Conservation (phyloP, 2,113 vertebrate species). For the Falcunculus frontatus region DNA sequence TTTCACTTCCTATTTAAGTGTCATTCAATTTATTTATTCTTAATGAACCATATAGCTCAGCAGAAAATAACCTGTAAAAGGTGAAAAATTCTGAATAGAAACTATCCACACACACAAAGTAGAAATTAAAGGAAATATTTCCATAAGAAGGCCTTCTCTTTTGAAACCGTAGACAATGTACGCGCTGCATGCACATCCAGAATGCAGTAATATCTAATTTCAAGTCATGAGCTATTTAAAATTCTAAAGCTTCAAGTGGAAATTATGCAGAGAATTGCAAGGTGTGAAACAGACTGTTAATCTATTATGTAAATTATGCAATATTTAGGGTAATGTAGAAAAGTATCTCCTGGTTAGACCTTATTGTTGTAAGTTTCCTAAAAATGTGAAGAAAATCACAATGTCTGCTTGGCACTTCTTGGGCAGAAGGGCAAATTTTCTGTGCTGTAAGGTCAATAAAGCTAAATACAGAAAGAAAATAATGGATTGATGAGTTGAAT, state of each 20-base stretch:
- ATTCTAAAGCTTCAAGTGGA: background rate
- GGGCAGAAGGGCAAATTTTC: background rate
- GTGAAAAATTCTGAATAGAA: background rate
- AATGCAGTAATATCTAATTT: background rate
- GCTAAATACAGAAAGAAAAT: background rate
- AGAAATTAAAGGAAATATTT: background rate
- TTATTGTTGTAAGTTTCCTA: background rate
- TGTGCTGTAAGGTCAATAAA: background rate
- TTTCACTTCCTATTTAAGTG: background rate
- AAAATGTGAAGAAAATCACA: background rate
- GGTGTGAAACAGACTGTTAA: background rate
- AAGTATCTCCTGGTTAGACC: background rate
- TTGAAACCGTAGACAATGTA: background rate
- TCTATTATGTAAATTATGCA: background rate
- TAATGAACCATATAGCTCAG: background rate
- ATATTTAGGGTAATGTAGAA: background rate
- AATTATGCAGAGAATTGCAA: background rate
- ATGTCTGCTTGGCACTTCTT: background rate
- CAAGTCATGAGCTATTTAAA: background rate
- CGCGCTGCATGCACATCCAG: background rate
- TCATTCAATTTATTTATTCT: background rate
- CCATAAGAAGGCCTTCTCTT: background rate
- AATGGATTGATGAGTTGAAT: background rate
- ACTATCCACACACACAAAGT: background rate
- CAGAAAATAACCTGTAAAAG: background rate